These are phyloP conservation scores for Hoplodrina ambigua DNA, from an alignment of 2,888 invertebrate species.

Conservation along the genomic window DNA sequence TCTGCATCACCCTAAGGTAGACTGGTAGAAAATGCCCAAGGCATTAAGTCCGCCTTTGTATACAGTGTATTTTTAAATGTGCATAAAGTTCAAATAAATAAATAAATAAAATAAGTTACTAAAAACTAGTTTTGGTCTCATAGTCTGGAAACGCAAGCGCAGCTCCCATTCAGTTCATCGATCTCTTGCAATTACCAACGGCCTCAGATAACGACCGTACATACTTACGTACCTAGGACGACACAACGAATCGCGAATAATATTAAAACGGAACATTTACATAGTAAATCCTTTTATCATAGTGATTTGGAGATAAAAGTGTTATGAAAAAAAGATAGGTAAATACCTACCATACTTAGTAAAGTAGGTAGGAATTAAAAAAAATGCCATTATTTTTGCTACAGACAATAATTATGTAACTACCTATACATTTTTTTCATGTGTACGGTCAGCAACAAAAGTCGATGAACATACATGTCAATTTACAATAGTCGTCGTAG, in stretches of 20 bases:
- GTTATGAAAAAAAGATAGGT: constrained; percentile 16
- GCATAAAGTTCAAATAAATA: too few species aligned
- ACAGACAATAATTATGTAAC: too few species aligned
- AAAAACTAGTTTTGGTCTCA: neutral
- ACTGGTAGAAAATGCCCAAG: too few species aligned
- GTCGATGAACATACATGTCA: too few species aligned
- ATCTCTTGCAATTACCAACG: constrained; percentile 10
- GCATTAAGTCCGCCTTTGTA: too few species aligned
- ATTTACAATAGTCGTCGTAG: too few species aligned
- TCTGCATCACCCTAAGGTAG: too few species aligned
- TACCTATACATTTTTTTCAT: too few species aligned
- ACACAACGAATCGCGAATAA: neutral
- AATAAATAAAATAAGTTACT: too few species aligned
- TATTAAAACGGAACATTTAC: constrained; percentile 6
- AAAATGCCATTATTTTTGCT: neutral
- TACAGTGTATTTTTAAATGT: too few species aligned
- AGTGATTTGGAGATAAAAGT: constrained; percentile 28
- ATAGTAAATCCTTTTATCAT: constrained; percentile 24
- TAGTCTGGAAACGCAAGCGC: neutral
- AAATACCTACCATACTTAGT: neutral
- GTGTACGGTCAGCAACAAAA: too few species aligned
- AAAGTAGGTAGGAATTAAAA: neutral
- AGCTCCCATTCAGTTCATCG: constrained; percentile 8
- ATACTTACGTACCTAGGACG: neutral
- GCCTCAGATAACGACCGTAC: neutral